A percentile compares a stretch with the other conserved stretches of the same genome.
Evolutionary conservation across 2,113 vertebrate genomes (phyloP).

Genomic region (Hypocryptadius cinnamomeus): DNA sequence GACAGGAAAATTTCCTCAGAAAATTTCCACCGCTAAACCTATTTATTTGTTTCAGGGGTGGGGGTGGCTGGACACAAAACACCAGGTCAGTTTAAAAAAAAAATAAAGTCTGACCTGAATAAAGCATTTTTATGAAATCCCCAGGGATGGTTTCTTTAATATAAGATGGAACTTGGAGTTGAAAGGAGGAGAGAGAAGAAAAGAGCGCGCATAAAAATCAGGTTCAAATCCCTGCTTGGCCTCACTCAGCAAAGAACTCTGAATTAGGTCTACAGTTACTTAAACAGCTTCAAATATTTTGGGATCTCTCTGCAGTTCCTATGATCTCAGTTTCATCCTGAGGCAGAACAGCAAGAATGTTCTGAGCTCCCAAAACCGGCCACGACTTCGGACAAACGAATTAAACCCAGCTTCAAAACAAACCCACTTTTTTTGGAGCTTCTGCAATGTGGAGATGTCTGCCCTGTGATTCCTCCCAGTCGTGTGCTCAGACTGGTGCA

Average conservation of each 20-base stretch:
- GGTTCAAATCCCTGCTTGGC: background rate
- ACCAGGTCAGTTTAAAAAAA: background rate
- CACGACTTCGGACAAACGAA: background rate
- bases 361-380: background rate
- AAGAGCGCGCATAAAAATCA: background rate
- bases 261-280: background rate
- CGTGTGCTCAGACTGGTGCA: background rate
- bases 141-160: background rate
- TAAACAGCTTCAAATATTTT: background rate
- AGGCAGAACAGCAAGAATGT: constrained; percentile 2
- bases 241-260: background rate
- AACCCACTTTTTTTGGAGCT: background rate
- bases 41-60: background rate
- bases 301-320: background rate
- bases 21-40: background rate
- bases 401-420: background rate
- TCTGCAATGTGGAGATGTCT: background rate
- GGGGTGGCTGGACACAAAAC: background rate
- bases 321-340: background rate
- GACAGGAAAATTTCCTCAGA: background rate
- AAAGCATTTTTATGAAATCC: background rate
- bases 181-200: background rate
- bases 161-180: background rate
- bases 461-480: background rate
- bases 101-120: background rate